phyloP scores from a whole-genome alignment of 2,113 vertebrate species.

The Athene noctua region DNA sequence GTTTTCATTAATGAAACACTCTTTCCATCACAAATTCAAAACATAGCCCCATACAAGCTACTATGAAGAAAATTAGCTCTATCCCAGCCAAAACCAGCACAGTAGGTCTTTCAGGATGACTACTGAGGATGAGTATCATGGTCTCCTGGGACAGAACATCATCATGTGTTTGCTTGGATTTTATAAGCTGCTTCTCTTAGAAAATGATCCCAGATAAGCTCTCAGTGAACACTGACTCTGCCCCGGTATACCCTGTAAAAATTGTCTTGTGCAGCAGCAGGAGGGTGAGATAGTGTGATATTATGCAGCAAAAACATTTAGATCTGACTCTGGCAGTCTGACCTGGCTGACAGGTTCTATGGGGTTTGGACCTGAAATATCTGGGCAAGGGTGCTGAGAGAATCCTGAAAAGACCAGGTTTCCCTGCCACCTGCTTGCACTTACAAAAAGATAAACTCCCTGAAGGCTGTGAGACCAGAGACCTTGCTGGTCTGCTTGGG shows the following conservation, averaged over 20 bases:
- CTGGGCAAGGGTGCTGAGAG: not conserved
- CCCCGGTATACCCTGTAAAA: not conserved
- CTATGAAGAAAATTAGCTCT: too few species aligned
- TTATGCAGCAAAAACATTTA: not conserved
- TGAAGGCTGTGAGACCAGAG: not conserved
- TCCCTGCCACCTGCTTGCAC: not conserved
- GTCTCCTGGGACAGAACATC: not conserved
- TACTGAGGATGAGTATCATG: not conserved
- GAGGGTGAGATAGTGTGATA: not conserved
- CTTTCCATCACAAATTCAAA: too few species aligned
- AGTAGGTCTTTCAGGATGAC: not conserved
- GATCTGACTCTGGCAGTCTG: not conserved
- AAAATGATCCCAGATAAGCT: not conserved
- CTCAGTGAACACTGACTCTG: not conserved
- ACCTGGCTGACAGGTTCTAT: not conserved
- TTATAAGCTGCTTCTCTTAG: not conserved
- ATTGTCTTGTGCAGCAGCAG: accelerated
- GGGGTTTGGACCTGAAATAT: not conserved
- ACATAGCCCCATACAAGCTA: too few species aligned
- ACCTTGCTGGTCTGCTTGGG: not conserved
- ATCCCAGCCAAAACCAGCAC: too few species aligned
- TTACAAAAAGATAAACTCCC: not conserved
- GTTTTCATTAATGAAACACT: too few species aligned
- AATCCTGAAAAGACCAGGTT: not conserved
- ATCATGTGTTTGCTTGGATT: not conserved